phyloP scores from a whole-genome alignment of 2,888 invertebrate species.

The Cheilosia variabilis region DNA sequence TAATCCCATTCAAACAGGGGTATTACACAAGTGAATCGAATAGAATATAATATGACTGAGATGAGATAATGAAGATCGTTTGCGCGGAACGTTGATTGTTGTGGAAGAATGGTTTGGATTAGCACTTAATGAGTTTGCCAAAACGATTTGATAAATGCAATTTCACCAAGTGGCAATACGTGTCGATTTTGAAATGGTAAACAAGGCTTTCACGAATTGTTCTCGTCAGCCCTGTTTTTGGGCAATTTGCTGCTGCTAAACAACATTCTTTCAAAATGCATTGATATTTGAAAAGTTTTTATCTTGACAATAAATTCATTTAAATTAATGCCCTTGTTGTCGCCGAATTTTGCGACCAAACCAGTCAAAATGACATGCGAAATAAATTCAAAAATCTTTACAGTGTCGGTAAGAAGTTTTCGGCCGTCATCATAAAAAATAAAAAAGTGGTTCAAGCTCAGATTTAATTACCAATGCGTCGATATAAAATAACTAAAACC shows the following conservation, averaged over 20 bases:
- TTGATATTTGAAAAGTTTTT: neutral
- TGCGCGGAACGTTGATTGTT: neutral
- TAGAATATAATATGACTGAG: neutral
- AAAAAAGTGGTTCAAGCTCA: too few species aligned
- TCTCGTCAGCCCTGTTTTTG: neutral
- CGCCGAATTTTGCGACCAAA: neutral
- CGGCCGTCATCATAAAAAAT: neutral
- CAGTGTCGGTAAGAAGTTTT: neutral
- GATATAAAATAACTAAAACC: too few species aligned
- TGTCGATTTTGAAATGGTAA: neutral
- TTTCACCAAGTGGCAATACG: neutral
- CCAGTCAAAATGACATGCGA: neutral
- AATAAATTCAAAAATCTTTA: neutral
- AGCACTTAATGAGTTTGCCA: too few species aligned
- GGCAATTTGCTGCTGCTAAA: neutral
- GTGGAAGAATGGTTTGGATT: neutral
- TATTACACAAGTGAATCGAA: neutral
- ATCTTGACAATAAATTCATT: neutral
- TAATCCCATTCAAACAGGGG: conserved; percentile 1
- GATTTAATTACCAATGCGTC: too few species aligned
- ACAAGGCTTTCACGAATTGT: neutral
- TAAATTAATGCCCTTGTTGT: neutral
- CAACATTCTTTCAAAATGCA: neutral
- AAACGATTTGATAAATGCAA: neutral
- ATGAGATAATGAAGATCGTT: conserved; percentile 2